phyloP scores from a whole-genome alignment of 2,113 vertebrate genomes.

The Emydura subglobosa region DNA sequence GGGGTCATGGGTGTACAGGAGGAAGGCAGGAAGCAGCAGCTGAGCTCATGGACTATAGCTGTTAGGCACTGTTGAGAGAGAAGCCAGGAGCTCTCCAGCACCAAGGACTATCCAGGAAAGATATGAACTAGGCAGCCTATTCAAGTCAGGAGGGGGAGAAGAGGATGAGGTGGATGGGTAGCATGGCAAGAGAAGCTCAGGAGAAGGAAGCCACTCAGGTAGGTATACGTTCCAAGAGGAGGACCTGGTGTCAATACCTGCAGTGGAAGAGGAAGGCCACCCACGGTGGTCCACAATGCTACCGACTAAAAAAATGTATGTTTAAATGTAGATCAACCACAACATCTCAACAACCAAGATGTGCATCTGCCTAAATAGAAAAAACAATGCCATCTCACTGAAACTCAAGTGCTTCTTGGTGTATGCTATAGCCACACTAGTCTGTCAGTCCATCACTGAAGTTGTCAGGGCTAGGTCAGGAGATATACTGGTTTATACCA shows the following conservation, averaged over 20 bases:
- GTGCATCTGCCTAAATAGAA: neutral
- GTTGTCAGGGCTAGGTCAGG: neutral
- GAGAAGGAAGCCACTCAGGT: neutral
- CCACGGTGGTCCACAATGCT: neutral
- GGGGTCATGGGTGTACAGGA: neutral
- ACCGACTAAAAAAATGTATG: neutral
- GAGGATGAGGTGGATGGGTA: neutral
- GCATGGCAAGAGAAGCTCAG: neutral
- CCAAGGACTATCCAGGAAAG: neutral
- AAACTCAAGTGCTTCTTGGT: neutral
- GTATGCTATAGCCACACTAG: neutral
- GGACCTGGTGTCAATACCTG: neutral
- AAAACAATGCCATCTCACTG: neutral
- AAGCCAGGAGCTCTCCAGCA: neutral
- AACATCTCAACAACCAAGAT: neutral
- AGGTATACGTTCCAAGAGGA: neutral
- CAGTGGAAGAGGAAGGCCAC: neutral
- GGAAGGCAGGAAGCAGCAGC: neutral
- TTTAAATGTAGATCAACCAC: neutral
- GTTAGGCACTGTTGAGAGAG: neutral
- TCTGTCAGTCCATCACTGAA: neutral
- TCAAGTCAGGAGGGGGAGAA: neutral
- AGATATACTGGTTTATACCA: neutral
- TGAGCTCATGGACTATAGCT: neutral
- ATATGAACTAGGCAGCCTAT: neutral